These are phyloP conservation scores for Lates calcarifer DNA, from an alignment of 2,113 vertebrate genomes.

Conservation along the genomic window DNA sequence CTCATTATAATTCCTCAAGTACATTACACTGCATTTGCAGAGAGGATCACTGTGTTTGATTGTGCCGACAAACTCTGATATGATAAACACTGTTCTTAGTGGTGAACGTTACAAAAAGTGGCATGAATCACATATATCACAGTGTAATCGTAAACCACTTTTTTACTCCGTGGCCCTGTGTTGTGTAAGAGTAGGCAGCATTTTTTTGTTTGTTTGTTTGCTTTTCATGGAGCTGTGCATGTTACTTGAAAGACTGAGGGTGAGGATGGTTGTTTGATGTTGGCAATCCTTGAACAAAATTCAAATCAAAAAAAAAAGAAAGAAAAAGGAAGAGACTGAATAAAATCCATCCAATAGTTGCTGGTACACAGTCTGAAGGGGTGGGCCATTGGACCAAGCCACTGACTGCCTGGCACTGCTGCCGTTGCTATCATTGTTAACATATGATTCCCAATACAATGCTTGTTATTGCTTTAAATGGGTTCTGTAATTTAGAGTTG, in stretches of 20 bases:
- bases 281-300: not conserved
- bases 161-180: not conserved
- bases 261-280: not conserved
- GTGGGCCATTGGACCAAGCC: not conserved
- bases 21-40: slow-evolving; percentile 38
- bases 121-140: not conserved
- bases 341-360: not conserved
- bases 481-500: not conserved
- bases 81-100: not conserved
- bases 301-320: not conserved
- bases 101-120: not conserved
- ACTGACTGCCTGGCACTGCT: not conserved
- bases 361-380: not conserved
- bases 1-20: slow-evolving; percentile 52
- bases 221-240: not conserved
- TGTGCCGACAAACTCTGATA: not conserved
- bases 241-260: not conserved
- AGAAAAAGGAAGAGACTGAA: too few species aligned
- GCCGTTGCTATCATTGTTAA: not conserved
- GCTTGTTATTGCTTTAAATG: not conserved
- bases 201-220: too few species aligned
- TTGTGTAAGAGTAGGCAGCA: not conserved
- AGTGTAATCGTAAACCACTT: not conserved
- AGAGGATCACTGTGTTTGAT: slow-evolving; percentile 12
- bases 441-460: not conserved